These are phyloP conservation scores for Gulo gulo DNA, from an alignment of 2,113 vertebrate species.

Conservation along the genomic window DNA sequence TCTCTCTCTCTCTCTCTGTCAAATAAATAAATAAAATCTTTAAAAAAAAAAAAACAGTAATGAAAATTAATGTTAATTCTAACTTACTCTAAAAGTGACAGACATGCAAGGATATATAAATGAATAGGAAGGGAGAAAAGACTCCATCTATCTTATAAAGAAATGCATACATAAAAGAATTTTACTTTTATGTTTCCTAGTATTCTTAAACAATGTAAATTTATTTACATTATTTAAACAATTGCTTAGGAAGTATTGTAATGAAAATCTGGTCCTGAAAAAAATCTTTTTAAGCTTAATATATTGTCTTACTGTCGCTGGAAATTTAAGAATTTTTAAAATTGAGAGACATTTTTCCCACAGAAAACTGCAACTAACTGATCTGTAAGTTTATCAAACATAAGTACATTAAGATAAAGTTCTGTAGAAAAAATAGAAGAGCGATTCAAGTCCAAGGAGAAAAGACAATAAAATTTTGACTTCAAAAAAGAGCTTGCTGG, in stretches of 20 bases:
- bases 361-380: not conserved
- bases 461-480: not conserved
- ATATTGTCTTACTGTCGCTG: not conserved
- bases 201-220: not conserved
- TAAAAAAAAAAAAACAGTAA: not conserved
- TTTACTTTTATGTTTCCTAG: not conserved
- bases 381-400: not conserved
- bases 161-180: not conserved
- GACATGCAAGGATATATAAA: not conserved
- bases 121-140: not conserved
- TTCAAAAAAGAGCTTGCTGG: not conserved
- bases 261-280: not conserved
- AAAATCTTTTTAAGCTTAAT: not conserved
- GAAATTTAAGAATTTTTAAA: slow-evolving; percentile 29
- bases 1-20: too few species aligned
- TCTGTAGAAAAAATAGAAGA: not conserved
- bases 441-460: not conserved
- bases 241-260: not conserved
- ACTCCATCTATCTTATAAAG: not conserved
- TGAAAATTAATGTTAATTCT: not conserved
- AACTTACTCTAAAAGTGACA: not conserved
- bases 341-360: not conserved
- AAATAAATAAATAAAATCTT: too few species aligned
- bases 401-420: slow-evolving; percentile 24
- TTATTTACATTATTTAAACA: not conserved